A percentile compares a stretch with the other conserved stretches of the same genome.
Evolutionary conservation across 2,888 invertebrate genomes (phyloP).

Genomic region (Nephrocerus scutellatus): DNA sequence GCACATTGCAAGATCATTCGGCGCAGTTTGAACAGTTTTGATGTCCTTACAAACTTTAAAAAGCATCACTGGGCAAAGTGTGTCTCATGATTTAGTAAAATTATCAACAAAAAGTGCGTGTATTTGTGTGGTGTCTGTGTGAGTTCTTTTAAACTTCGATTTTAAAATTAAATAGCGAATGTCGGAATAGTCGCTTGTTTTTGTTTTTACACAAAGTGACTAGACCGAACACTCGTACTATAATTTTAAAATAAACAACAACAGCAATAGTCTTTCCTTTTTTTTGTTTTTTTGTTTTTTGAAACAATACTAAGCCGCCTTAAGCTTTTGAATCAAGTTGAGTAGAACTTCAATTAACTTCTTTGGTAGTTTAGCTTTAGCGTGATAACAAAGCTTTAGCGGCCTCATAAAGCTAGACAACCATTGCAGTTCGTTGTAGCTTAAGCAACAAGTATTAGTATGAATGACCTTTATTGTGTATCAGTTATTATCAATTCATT

Average conservation of each 20-base stretch:
- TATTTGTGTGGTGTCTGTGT: background rate
- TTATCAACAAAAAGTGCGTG: conserved; percentile 7
- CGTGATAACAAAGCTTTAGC: conserved; percentile 31
- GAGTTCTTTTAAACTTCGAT: conserved; percentile 13
- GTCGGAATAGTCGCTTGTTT: conserved; percentile 44
- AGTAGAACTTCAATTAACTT: conserved; percentile 36
- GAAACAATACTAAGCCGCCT: conserved; percentile 4
- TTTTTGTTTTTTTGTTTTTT: background rate
- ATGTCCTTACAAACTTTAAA: conserved; percentile 9
- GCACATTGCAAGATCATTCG: conserved; percentile 24
- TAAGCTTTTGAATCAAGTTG: background rate
- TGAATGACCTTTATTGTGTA: background rate
- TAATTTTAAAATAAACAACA: conserved; percentile 44
- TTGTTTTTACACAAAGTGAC: conserved; percentile 34
- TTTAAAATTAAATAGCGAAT: conserved; percentile 48
- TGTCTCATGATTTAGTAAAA: conserved; percentile 31
- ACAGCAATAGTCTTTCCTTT: background rate
- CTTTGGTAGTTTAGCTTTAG: conserved; percentile 44
- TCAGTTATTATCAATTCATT: conserved; percentile 1
- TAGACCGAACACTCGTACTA: conserved; percentile 49
- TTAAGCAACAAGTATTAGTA: conserved; percentile 20
- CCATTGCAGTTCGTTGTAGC: conserved; percentile 46
- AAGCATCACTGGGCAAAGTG: conserved; percentile 44
- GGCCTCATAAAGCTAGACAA: conserved; percentile 46
- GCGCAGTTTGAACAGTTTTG: conserved; percentile 37